Evolutionary conservation across 2,113 vertebrate genomes (phyloP).

Genomic region (zebrafish (Danio rerio)): DNA sequence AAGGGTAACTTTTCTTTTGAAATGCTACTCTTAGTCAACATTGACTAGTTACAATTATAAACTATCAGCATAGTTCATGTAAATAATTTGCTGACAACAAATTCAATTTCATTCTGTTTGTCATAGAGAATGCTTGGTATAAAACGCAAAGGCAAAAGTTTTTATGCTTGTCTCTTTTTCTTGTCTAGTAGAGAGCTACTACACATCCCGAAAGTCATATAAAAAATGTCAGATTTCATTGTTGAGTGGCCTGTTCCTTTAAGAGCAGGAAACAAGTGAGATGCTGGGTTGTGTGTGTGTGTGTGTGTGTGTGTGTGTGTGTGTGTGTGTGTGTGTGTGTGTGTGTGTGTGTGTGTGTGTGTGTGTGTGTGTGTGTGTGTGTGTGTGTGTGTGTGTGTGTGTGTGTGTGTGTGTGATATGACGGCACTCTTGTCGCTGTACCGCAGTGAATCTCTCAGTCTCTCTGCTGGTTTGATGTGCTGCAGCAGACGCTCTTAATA

Average conservation of each 20-base stretch:
- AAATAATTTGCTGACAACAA: too few species aligned
- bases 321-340: slow-evolving; percentile 29
- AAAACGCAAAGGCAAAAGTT: neutral
- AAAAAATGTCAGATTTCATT: neutral
- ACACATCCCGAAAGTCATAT: neutral
- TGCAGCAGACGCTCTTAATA: slow-evolving; percentile 61
- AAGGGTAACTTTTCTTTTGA: too few species aligned
- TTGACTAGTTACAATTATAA: too few species aligned
- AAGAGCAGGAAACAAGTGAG: neutral
- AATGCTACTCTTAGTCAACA: too few species aligned
- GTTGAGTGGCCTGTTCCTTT: neutral
- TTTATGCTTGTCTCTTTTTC: neutral
- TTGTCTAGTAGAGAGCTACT: neutral
- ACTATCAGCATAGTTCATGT: too few species aligned
- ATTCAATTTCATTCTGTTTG: neutral
- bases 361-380: neutral
- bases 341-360: slow-evolving; percentile 37
- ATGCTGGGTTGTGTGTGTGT: neutral
- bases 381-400: slow-evolving; percentile 36
- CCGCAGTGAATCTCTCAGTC: slow-evolving; percentile 53
- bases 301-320: too few species aligned
- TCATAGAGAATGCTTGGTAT: neutral
- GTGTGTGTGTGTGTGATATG: slow-evolving; percentile 39
- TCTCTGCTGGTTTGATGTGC: slow-evolving; percentile 57
- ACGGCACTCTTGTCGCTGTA: slow-evolving; percentile 53